Evolutionary conservation across 2,113 vertebrate species (phyloP), one percentile per base, ranked within the genome.

Genomic region (Brachionichthys hirsutus): DNA sequence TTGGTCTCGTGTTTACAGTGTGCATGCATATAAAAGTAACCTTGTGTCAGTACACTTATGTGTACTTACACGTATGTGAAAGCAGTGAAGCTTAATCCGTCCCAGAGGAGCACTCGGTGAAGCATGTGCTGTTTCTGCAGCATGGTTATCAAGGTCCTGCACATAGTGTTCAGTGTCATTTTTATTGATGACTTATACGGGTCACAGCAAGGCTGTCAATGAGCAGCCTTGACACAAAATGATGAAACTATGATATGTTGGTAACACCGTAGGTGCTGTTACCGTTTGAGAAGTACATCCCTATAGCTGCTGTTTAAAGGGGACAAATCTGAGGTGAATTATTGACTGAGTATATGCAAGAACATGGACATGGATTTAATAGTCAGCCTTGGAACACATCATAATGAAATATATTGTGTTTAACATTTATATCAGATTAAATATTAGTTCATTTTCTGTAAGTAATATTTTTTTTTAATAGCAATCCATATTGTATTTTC

Each of bases 161-260:
- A 35, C 38, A 17, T 42, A 53, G 22, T 19, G 22, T 49, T 68
- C 41, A 20, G 13, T 75, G 73, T 63, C 72, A 55, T 68, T 84
- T 82, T 80, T 69, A 79, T 73, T 67, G 62, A 81, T 83, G 75
- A 47, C 68, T 86, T 78, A 70, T 73, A 78, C 46, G 62, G 70
- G 72, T 54, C 24, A 53, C 55, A 41, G 73, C 68, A 49, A 15
- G 65, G 59, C 65, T 56, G 46, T 72, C 42, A 57, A 69, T 73
- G 77, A 68, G 77, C 71, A 71, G 80, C 82, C 78, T 71, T 77
- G 77, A 84, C 81, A 77, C 54, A 20, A 35, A 66, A 81, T 84
- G 78, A 86, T 87, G 83, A 77, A 83, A 86, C 66, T 66, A 57
- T 82, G 77, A 70, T 75, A 70, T 54, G 54, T 38, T 47, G 24